phyloP scores from a whole-genome alignment of 2,113 vertebrate genomes.

The Oryzias melastigma region DNA sequence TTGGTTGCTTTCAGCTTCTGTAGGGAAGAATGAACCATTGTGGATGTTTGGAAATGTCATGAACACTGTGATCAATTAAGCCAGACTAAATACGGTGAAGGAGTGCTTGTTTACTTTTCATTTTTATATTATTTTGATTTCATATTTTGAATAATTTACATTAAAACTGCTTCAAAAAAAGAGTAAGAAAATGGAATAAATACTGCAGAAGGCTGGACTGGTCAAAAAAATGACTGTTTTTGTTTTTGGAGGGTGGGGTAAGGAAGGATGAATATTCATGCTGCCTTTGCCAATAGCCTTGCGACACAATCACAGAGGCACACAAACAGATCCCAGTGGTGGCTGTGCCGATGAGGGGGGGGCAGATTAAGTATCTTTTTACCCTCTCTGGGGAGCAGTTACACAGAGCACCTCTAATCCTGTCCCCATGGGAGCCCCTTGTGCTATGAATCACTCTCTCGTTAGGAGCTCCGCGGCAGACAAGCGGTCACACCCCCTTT shows the following conservation, averaged over 20 bases:
- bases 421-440: conserved; percentile 73
- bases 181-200: background rate
- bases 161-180: too few relatives aligned
- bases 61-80: too few relatives aligned
- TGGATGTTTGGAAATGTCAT: too few relatives aligned
- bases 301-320: conserved; percentile 34
- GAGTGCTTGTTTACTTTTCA: too few relatives aligned
- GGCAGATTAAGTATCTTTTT: conserved; percentile 72
- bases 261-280: conserved; percentile 1
- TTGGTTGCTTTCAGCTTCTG: too few relatives aligned
- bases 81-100: too few relatives aligned
- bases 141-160: too few relatives aligned
- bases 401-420: conserved; percentile 77
- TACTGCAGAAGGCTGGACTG: background rate
- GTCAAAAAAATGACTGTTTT: conserved; percentile 1
- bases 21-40: too few relatives aligned
- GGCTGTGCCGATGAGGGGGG: conserved; percentile 41
- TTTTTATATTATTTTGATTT: too few relatives aligned
- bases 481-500: conserved; percentile 77
- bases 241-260: conserved; percentile 19
- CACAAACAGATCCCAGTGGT: conserved; percentile 39
- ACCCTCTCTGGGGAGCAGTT: conserved; percentile 71
- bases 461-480: conserved; percentile 70
- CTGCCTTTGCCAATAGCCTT: conserved; percentile 26
- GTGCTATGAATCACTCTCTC: conserved; percentile 74